These are phyloP conservation scores for Catocala fraxini DNA, from an alignment of 2,888 invertebrate genomes.

Conservation along the genomic window DNA sequence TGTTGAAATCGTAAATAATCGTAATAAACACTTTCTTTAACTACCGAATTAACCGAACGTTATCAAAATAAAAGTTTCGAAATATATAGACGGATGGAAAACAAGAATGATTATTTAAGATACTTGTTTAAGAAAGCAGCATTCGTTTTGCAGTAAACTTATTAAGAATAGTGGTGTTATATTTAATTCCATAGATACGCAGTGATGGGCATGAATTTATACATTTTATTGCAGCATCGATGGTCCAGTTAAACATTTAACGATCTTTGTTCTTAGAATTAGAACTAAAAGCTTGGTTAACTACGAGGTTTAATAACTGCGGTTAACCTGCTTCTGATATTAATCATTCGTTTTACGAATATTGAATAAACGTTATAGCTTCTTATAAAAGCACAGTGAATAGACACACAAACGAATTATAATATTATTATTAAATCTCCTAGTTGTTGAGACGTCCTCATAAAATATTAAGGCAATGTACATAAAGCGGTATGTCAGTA, in stretches of 20 bases:
- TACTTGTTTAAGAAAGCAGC: background rate
- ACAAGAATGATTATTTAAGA: constrained; percentile 6
- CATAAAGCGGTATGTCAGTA: background rate
- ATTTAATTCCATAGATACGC: background rate
- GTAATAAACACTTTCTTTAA: constrained; percentile 50
- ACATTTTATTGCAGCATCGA: constrained; percentile 1
- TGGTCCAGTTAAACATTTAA: too few relatives aligned
- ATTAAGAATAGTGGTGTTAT: too few relatives aligned
- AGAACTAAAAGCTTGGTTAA: background rate
- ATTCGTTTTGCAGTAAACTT: background rate
- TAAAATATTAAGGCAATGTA: constrained; percentile 5
- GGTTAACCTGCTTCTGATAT: background rate
- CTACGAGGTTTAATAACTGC: background rate
- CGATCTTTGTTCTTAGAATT: background rate
- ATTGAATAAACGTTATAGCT: constrained; percentile 17
- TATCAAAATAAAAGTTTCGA: constrained; percentile 31
- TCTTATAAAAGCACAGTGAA: constrained; percentile 42
- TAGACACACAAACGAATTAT: constrained; percentile 37
- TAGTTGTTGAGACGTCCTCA: constrained; percentile 2
- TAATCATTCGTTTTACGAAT: constrained; percentile 1
- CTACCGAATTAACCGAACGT: constrained; percentile 34
- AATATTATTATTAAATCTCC: constrained; percentile 10
- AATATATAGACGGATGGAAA: constrained; percentile 11
- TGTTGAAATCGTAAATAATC: constrained; percentile 49
- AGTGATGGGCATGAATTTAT: constrained; percentile 10